phyloP scores from a whole-genome alignment of 2,113 vertebrate genomes.

The Malurus cyaneus region DNA sequence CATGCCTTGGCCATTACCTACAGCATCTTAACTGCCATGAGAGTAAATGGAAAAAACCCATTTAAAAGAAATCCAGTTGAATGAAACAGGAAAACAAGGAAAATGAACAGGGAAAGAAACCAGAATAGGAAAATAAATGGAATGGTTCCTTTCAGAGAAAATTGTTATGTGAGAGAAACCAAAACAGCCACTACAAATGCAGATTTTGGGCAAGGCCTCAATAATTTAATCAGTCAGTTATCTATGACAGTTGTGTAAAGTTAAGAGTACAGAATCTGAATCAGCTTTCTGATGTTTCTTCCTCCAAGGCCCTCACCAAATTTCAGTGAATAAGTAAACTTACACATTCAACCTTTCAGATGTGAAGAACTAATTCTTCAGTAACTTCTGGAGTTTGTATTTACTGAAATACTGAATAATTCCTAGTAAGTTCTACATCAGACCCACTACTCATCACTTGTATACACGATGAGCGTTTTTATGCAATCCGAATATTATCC shows the following conservation, averaged over 20 bases:
- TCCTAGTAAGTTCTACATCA: not conserved
- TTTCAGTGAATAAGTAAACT: not conserved
- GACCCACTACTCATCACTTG: not conserved
- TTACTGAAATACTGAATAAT: not conserved
- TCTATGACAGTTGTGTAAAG: not conserved
- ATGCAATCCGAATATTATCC: not conserved
- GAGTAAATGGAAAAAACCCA: not conserved
- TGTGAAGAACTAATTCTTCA: not conserved
- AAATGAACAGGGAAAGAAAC: not conserved
- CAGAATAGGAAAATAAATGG: fast-evolving
- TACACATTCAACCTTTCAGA: not conserved
- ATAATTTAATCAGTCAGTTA: not conserved
- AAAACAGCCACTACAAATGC: fast-evolving
- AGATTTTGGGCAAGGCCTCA: not conserved
- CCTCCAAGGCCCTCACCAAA: not conserved
- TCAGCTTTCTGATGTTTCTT: not conserved
- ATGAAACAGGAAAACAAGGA: not conserved
- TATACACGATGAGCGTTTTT: not conserved
- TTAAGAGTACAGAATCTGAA: not conserved
- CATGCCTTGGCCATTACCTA: not conserved
- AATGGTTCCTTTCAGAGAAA: not conserved
- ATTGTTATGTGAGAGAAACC: not conserved
- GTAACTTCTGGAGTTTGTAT: not conserved
- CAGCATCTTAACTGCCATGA: not conserved
- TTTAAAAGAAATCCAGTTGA: not conserved